Conservation (phyloP, 2,888 invertebrate genomes). For the Argynnis bischoffii region DNA sequence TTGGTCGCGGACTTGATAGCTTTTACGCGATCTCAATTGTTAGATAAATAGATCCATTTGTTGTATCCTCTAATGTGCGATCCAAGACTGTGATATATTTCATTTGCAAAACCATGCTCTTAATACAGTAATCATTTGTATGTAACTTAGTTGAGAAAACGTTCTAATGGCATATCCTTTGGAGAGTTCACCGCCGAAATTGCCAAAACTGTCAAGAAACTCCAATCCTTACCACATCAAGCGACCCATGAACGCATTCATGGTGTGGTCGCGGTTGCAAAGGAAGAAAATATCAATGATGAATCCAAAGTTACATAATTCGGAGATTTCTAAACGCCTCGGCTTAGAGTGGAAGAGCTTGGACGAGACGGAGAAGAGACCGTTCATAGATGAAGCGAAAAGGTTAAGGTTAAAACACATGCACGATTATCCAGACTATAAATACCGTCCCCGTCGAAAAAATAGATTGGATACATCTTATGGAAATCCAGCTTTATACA, state of each 20-base stretch:
- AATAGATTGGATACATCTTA: conserved; percentile 76
- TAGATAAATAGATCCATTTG: conserved; percentile 29
- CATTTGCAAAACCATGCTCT: conserved; percentile 13
- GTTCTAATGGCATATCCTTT: conserved; percentile 62
- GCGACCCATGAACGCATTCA: conserved; percentile 98
- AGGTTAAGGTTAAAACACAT: conserved; percentile 87
- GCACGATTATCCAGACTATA: conserved; percentile 88
- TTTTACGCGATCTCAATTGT: conserved; percentile 40
- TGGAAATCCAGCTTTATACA: conserved; percentile 57
- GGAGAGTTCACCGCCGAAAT: conserved; percentile 54
- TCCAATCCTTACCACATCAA: conserved; percentile 89
- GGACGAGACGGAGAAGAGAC: conserved; percentile 89
- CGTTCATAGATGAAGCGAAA: conserved; percentile 95
- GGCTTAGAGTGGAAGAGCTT: conserved; percentile 94
- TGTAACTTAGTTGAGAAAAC: conserved; percentile 3
- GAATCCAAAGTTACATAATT: conserved; percentile 90
- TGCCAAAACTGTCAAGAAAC: conserved; percentile 79
- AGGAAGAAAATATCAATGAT: conserved; percentile 91
- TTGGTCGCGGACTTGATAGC: conserved; percentile 56
- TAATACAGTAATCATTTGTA: conserved; percentile 1
- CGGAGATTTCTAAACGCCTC: conserved; percentile 90
- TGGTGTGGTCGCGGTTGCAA: conserved; percentile 98
- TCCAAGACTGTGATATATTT: conserved; percentile 13
- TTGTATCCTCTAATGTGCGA: conserved; percentile 19
- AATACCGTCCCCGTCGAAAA: conserved; percentile 85